These are phyloP conservation scores for Uromys caudimaculatus DNA, from an alignment of 2,797 vertebrate genomes.

Conservation along the genomic window DNA sequence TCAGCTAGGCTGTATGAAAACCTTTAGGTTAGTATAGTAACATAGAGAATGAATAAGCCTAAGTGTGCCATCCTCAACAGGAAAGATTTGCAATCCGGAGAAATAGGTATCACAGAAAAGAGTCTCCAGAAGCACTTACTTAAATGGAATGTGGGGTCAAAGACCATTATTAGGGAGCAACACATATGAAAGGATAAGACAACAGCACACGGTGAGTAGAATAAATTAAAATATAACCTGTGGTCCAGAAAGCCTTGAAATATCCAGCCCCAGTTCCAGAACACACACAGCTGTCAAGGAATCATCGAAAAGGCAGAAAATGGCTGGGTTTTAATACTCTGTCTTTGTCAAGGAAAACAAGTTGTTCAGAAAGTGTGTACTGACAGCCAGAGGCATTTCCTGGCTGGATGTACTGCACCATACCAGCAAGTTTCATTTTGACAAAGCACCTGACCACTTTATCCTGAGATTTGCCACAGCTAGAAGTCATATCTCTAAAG, in stretches of 20 bases:
- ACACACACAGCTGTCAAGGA: background rate
- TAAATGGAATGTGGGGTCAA: background rate
- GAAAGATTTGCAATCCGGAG: background rate
- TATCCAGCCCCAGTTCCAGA: background rate
- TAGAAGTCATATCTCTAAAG: background rate
- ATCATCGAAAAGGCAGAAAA: background rate
- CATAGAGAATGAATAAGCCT: background rate
- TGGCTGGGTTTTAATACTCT: background rate
- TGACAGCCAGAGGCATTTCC: background rate
- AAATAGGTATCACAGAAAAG: background rate
- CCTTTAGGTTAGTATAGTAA: background rate
- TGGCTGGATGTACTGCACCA: background rate
- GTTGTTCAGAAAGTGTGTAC: background rate
- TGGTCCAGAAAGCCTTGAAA: background rate
- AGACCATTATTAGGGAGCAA: background rate
- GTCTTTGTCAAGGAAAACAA: background rate
- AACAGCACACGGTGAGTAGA: background rate
- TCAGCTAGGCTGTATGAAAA: background rate
- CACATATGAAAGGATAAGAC: background rate
- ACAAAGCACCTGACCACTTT: background rate
- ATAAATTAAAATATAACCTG: background rate
- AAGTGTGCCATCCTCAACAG: background rate
- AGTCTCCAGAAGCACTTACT: background rate
- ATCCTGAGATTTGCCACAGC: background rate
- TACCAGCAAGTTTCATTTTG: background rate